A percentile compares a stretch with the other conserved stretches of the same genome.
These are phyloP conservation scores for Phyllotis vaccarum DNA, from an alignment of 2,797 vertebrate genomes.

Conservation along the genomic window DNA sequence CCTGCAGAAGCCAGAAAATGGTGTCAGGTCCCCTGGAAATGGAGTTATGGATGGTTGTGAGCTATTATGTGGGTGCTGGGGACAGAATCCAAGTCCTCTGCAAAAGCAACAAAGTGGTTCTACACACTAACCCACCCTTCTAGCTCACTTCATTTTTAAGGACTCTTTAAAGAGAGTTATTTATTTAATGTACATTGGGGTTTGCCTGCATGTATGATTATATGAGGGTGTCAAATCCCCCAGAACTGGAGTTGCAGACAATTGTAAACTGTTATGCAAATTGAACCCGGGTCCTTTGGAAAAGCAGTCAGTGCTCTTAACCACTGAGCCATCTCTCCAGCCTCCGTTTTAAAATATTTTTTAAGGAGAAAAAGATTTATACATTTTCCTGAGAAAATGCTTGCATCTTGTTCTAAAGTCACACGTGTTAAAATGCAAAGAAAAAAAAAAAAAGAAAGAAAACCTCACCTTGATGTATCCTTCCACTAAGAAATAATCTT, in stretches of 20 bases:
- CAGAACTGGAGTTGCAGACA: too few relatives aligned
- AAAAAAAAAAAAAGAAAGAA: slow-evolving; percentile 2
- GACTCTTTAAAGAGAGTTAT: neutral
- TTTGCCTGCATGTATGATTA: neutral
- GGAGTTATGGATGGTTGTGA: neutral
- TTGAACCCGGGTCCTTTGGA: neutral
- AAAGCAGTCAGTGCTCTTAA: neutral
- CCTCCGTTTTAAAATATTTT: neutral
- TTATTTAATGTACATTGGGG: neutral
- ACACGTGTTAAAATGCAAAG: neutral
- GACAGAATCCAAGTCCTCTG: neutral
- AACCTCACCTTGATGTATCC: neutral
- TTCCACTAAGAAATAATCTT: neutral
- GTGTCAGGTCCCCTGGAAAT: neutral
- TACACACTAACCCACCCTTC: neutral
- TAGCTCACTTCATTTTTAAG: neutral
- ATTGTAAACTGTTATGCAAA: neutral
- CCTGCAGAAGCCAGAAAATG: neutral
- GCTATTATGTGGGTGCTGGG: neutral
- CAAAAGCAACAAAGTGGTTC: neutral
- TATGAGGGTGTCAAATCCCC: neutral
- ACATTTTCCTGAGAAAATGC: neutral
- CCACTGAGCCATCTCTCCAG: neutral
- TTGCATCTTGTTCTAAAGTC: slow-evolving; percentile 2
- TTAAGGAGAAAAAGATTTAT: slow-evolving; percentile 17